Evolutionary conservation across 2,113 vertebrate species (phyloP), one percentile per base, ranked within the genome.

Genomic region (Pelobates fuscus): DNA sequence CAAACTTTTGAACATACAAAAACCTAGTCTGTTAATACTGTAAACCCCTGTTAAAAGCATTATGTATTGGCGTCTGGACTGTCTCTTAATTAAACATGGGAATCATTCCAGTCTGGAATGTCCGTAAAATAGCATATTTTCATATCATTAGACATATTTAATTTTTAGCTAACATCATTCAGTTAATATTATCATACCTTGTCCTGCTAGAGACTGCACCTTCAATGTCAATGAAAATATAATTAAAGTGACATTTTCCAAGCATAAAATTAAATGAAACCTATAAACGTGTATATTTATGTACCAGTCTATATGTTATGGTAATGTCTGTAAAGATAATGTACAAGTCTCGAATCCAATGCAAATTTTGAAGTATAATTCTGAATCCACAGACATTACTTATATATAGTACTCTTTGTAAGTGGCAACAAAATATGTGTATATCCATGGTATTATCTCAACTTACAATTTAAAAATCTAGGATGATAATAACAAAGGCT

Each of bases 361-460:
- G n/a, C 26, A 37, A 12, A n/a, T 69, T 69, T 57, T 23, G 20
- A 18, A 57, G 29, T 55, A 30, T 20, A 27, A 60, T 71, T 21
- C 8, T 23, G 43, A 27, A 61, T 11, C 17, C 58, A 43, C 55
- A 71, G 21, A 46, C 25, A 3, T n/a, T 32, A 71, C 27, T 71
- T 60, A 60, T 26, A 17, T 60, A 43, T 70, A 57, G 59, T 59
- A 70, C 32, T 59, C 27, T 59, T 43, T 70, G 67, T 70, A 70
- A 61, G 57, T 71, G 59, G 41, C 41, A 49, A 62, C 25, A 71
- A 61, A 49, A 30, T 23, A 25, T 41, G 29, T 54, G 41, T 64
- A 44, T 5, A 17, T 15, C 21, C 71, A 74, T 43, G 49, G 62
- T 27, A 10, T 58, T 17, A 66, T 37, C 23, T 46, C 18, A 29